Conservation (phyloP, 2,888 invertebrate species). For the Platynereis dumerilii region DNA sequence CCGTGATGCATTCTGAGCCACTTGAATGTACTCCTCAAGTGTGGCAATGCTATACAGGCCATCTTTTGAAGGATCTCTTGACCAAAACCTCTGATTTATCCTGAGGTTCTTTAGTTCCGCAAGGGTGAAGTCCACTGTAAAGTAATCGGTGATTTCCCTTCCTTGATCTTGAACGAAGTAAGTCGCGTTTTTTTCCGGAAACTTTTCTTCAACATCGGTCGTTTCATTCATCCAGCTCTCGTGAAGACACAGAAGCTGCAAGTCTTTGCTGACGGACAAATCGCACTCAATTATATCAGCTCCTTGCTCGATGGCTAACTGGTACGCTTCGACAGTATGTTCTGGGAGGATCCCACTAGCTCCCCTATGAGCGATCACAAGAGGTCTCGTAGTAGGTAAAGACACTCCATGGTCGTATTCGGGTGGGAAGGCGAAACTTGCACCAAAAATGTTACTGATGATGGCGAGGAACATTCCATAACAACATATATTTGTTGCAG, state of each 20-base stretch:
- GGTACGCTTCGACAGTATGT: conserved; percentile 36
- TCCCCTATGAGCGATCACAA: conserved; percentile 43
- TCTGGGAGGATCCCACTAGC: conserved; percentile 38
- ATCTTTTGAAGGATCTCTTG: conserved; percentile 33
- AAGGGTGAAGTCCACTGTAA: conserved; percentile 39
- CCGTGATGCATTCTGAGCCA: conserved; percentile 24
- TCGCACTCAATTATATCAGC: conserved; percentile 44
- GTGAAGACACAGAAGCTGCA: conserved; percentile 35
- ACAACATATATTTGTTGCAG: too few relatives aligned
- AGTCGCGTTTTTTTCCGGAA: conserved; percentile 20
- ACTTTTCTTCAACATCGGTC: conserved; percentile 34
- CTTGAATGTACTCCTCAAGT: conserved; percentile 33
- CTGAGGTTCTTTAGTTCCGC: conserved; percentile 33
- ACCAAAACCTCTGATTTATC: conserved; percentile 24
- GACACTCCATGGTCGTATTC: conserved; percentile 24
- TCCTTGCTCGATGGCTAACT: conserved; percentile 38
- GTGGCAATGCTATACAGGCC: conserved; percentile 30
- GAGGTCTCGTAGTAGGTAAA: conserved; percentile 31
- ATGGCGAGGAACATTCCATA: too few relatives aligned
- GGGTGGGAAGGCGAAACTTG: neutral
- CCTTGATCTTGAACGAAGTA: conserved; percentile 22
- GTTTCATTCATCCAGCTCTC: conserved; percentile 36
- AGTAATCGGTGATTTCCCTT: conserved; percentile 32
- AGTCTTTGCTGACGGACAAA: conserved; percentile 36
- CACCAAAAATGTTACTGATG: too few relatives aligned